Conservation (phyloP, 2,797 vertebrate genomes). For the Diplodus puntazzo region DNA sequence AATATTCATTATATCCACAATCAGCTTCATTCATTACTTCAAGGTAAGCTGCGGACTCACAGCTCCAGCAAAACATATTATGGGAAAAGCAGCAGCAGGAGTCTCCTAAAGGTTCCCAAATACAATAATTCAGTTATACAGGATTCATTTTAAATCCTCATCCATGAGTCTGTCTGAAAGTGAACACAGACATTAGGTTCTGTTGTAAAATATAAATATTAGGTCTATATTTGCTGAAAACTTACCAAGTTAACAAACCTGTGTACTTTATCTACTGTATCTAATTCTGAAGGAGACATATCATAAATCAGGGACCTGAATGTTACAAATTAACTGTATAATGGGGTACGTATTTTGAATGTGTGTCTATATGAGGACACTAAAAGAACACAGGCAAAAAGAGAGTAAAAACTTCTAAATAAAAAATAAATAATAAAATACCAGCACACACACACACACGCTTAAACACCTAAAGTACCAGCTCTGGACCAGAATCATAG, state of each 20-base stretch:
- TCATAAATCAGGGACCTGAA: background rate
- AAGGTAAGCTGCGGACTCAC: background rate
- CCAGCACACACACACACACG: conserved; percentile 19
- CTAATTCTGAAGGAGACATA: background rate
- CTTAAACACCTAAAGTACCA: conserved; percentile 2
- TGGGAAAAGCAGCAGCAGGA: background rate
- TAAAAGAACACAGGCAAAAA: background rate
- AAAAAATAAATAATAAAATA: background rate
- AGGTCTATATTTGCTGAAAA: conserved; percentile 1
- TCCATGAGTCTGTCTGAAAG: background rate
- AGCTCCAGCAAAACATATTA: background rate
- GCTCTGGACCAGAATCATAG: background rate
- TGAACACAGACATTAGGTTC: background rate
- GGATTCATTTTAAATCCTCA: background rate
- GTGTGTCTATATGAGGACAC: background rate
- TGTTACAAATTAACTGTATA: background rate
- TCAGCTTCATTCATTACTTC: background rate
- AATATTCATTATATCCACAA: background rate
- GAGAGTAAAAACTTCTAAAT: background rate
- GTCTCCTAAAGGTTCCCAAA: background rate
- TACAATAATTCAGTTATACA: background rate
- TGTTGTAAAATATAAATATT: background rate
- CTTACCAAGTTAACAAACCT: background rate
- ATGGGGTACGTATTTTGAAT: background rate
- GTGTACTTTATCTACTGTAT: background rate